A percentile compares a stretch with the other conserved stretches of the same genome.
Conservation (phyloP, 2,113 vertebrate genomes). For the Tringa solitaria region DNA sequence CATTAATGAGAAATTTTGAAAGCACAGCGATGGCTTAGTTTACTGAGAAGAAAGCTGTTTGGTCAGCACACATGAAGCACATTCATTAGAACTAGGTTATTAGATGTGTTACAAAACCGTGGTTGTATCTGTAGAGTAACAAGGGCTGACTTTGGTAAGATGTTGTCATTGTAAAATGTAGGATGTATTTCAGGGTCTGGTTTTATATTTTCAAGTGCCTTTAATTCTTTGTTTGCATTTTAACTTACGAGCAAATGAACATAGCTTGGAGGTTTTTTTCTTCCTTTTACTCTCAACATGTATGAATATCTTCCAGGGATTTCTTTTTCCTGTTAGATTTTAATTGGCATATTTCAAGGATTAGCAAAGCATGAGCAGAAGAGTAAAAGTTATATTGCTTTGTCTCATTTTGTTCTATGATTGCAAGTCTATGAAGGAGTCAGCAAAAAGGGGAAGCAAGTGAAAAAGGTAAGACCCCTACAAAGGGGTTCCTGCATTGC, state of each 20-base stretch:
- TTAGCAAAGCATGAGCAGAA: neutral
- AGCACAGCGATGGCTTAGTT: neutral
- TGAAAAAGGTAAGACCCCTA: no score
- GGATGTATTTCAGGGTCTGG: neutral
- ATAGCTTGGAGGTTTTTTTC: fast-evolving
- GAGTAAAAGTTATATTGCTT: fast-evolving
- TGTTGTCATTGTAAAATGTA: neutral
- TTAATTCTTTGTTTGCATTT: neutral
- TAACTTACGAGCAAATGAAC: neutral
- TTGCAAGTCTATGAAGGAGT: neutral
- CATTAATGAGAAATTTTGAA: neutral
- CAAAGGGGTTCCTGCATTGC: fast-evolving
- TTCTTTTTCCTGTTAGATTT: neutral
- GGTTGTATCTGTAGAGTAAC: neutral
- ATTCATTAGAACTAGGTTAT: neutral
- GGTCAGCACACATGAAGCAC: neutral
- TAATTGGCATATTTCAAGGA: neutral
- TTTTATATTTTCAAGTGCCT: neutral
- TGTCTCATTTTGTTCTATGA: neutral
- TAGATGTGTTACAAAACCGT: neutral
- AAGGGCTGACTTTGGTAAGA: neutral
- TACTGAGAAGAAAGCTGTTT: neutral
- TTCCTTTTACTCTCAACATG: neutral
- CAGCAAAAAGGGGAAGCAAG: neutral
- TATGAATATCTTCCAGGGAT: neutral